phyloP scores from a whole-genome alignment of 1,140 invertebrate species.

The Euglossa dilemma region DNA sequence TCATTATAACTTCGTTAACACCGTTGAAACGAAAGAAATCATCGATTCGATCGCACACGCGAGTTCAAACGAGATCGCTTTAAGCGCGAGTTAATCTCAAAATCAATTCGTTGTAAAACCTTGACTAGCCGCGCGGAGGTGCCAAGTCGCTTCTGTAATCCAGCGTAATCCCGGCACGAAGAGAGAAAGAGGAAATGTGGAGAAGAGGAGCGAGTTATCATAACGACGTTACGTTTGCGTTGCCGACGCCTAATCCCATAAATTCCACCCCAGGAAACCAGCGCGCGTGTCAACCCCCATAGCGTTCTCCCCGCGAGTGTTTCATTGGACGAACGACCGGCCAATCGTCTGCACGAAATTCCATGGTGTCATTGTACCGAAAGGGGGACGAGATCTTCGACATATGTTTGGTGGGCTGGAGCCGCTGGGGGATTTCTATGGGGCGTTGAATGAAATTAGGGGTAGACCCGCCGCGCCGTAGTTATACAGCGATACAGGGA shows the following conservation, averaged over 20 bases:
- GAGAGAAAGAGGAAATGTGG: neutral
- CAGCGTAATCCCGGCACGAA: neutral
- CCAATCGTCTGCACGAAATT: constrained; percentile 69
- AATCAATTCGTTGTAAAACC: neutral
- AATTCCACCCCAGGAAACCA: constrained; percentile 65
- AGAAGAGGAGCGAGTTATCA: constrained; percentile 62
- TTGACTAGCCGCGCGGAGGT: neutral
- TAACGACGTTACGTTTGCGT: constrained; percentile 71
- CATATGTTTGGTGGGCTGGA: constrained; percentile 71
- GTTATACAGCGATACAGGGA: constrained; percentile 14
- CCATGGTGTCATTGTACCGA: constrained; percentile 68
- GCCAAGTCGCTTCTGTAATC: neutral
- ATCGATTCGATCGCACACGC: too few relatives aligned
- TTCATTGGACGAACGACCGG: constrained; percentile 65
- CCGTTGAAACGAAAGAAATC: too few relatives aligned
- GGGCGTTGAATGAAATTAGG: constrained; percentile 46
- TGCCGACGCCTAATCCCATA: constrained; percentile 62
- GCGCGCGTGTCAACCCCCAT: constrained; percentile 43
- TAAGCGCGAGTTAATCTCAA: neutral
- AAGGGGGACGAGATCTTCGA: constrained; percentile 68
- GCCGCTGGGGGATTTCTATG: constrained; percentile 18
- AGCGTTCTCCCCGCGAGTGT: constrained; percentile 10
- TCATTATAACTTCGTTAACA: too few relatives aligned
- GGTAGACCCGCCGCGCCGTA: neutral
- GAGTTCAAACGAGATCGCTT: neutral